phyloP scores from a whole-genome alignment of 2,797 vertebrate genomes.

The Sus cebifrons region DNA sequence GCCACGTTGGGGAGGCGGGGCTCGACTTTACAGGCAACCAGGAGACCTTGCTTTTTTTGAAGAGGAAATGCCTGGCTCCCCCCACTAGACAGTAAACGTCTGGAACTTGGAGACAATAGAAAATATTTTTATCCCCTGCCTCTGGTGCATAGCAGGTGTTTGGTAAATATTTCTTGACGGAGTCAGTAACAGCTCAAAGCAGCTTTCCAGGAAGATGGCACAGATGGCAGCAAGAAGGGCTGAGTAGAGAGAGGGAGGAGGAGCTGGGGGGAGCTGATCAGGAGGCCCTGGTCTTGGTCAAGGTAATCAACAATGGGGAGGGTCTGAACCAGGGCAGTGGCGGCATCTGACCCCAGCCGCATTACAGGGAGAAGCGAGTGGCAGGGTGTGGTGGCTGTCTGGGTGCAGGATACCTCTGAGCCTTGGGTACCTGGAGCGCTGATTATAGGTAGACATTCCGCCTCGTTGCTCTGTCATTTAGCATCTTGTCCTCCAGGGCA shows the following conservation, averaged over 20 bases:
- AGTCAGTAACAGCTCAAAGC: background rate
- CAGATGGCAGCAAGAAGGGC: background rate
- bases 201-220: background rate
- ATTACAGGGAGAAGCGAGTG: background rate
- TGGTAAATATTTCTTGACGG: background rate
- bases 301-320: background rate
- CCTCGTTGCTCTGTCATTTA: background rate
- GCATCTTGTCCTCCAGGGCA: background rate
- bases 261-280: background rate
- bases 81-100: background rate
- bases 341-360: too few species aligned
- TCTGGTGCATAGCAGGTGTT: background rate
- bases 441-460: background rate
- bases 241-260: background rate
- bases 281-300: background rate
- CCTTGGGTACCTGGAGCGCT: too few species aligned
- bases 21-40: background rate
- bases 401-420: background rate
- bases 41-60: background rate
- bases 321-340: background rate
- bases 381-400: background rate
- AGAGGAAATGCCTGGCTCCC: background rate
- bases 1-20: too few species aligned
- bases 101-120: background rate
- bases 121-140: background rate